phyloP scores from a whole-genome alignment of 2,113 vertebrate genomes.

The Nannospalax galili region DNA sequence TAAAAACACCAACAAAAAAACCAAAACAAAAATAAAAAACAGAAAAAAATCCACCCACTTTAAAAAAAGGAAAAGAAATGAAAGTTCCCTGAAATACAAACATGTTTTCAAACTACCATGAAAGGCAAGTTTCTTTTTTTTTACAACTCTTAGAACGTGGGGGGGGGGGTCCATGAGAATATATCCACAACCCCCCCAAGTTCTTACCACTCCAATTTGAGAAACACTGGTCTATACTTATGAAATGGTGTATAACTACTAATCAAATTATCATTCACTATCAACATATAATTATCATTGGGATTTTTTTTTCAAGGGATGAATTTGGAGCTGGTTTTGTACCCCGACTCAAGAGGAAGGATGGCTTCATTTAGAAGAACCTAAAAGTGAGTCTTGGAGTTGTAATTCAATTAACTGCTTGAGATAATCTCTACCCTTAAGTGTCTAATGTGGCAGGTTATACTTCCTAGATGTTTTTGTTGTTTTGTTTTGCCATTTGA shows the following conservation, averaged over 20 bases:
- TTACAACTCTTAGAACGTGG: neutral
- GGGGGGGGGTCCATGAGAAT: slow-evolving; percentile 14
- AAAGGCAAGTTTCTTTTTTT: slow-evolving; percentile 26
- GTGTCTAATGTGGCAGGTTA: slow-evolving; percentile 21
- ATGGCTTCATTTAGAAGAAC: slow-evolving; percentile 31
- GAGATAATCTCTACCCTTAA: slow-evolving; percentile 1
- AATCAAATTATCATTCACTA: neutral
- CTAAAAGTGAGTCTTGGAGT: slow-evolving; percentile 57
- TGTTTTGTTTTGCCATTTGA: neutral
- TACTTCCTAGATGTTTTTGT: neutral
- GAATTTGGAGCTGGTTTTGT: slow-evolving; percentile 49
- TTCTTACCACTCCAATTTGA: slow-evolving; percentile 66
- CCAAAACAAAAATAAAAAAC: too few species aligned
- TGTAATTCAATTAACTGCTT: slow-evolving; percentile 29
- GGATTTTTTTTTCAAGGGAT: slow-evolving; percentile 72
- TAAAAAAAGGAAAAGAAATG: neutral
- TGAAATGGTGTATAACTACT: slow-evolving; percentile 34
- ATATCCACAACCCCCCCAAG: slow-evolving; percentile 44
- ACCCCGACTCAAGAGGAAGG: slow-evolving; percentile 30
- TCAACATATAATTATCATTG: slow-evolving; percentile 33
- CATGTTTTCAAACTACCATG: slow-evolving; percentile 44
- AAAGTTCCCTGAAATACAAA: slow-evolving; percentile 49
- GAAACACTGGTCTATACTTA: slow-evolving; percentile 49
- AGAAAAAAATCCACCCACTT: too few species aligned
- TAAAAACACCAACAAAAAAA: neutral